Evolutionary conservation across 2,113 vertebrate genomes (phyloP).

Genomic region (Hydrolagus affinis): DNA sequence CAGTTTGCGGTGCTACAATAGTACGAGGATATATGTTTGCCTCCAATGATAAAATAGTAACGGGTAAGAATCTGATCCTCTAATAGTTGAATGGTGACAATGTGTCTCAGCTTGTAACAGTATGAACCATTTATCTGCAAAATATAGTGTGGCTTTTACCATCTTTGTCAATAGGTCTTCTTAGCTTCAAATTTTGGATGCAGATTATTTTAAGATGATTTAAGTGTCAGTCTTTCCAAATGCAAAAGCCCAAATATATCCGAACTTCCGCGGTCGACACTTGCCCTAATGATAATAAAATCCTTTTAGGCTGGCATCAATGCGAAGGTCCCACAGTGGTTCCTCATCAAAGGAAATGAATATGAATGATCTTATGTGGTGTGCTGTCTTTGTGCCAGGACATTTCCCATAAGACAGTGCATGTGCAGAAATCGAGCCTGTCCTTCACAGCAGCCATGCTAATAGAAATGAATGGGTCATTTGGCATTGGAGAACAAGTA

Average conservation of each 20-base stretch:
- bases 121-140: background rate
- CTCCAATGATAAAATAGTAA: background rate
- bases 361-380: conserved; percentile 33
- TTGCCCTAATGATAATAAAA: background rate
- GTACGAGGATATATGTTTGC: background rate
- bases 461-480: conserved; percentile 92
- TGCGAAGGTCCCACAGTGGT: conserved; percentile 1
- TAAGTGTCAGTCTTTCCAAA: background rate
- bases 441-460: conserved; percentile 61
- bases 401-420: conserved; percentile 30
- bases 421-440: conserved; percentile 35
- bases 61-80: background rate
- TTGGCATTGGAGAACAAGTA: conserved; percentile 91
- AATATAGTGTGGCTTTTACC: background rate
- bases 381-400: conserved; percentile 29
- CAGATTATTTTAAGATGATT: background rate
- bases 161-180: background rate
- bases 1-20: background rate
- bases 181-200: background rate
- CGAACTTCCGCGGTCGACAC: background rate
- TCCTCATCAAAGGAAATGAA: conserved; percentile 28
- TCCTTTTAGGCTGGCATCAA: conserved; percentile 11
- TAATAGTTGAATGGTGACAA: background rate
- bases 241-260: background rate
- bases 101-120: too few species aligned